A percentile compares a stretch with the other conserved stretches of the same genome.
These are phyloP conservation scores for Corvus cornix DNA, from an alignment of 2,113 vertebrate genomes.

Conservation along the genomic window DNA sequence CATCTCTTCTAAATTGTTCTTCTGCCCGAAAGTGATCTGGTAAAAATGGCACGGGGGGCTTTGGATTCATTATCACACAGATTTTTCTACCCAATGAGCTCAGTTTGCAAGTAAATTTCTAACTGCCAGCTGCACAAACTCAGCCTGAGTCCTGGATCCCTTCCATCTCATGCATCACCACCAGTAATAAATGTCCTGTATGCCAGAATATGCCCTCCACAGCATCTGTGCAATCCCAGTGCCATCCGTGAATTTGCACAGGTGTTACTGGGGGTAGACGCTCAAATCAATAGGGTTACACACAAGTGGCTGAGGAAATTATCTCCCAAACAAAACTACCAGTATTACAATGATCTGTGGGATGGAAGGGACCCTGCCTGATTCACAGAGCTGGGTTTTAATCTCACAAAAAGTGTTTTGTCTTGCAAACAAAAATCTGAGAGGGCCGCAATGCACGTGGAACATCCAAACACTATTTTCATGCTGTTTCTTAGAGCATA, in stretches of 20 bases:
- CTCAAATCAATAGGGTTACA: conserved; percentile 17
- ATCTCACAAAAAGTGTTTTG: not conserved
- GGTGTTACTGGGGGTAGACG: conserved; percentile 10
- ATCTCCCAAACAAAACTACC: not conserved
- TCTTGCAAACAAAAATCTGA: not conserved
- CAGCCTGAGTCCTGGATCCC: conserved; percentile 52
- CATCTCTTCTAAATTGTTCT: conserved; percentile 12
- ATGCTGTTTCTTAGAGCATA: not conserved
- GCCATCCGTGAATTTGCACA: conserved; percentile 35
- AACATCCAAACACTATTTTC: not conserved
- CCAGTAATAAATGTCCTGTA: conserved; percentile 46
- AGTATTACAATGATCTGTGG: not conserved
- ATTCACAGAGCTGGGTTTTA: not conserved
- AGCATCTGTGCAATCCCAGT: conserved; percentile 45
- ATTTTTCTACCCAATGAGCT: conserved; percentile 55
- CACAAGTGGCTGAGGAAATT: not conserved
- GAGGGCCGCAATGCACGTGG: accelerated
- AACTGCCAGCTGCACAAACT: conserved; percentile 69
- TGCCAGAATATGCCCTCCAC: conserved; percentile 44
- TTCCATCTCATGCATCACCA: conserved; percentile 67
- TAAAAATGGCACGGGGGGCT: conserved; percentile 6
- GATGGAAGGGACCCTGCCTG: not conserved
- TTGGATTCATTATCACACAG: conserved; percentile 49
- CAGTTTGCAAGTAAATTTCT: conserved; percentile 60
- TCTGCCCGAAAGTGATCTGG: conserved; percentile 1